Evolutionary conservation across 2,888 invertebrate genomes (phyloP).

Genomic region (Gordius sp.): DNA sequence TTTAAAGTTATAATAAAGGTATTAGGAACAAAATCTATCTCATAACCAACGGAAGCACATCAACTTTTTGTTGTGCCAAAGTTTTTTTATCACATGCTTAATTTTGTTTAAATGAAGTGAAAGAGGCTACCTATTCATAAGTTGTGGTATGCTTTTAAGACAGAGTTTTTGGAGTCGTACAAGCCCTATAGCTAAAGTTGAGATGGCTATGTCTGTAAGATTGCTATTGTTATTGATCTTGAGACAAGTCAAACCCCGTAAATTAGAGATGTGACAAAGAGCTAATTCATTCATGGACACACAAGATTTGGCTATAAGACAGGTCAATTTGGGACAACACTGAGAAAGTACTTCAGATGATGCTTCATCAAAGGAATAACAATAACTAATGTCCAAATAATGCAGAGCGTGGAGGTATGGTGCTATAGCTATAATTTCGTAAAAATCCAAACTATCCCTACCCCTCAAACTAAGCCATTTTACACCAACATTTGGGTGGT

Average conservation of each 20-base stretch:
- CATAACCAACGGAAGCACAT: no score
- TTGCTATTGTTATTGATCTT: not conserved
- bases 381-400: not conserved
- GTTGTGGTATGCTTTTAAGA: no score
- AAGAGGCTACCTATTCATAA: no score
- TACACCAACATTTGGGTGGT: not conserved
- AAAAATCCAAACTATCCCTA: not conserved
- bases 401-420: not conserved
- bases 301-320: slow-evolving; percentile 3
- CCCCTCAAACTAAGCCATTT: not conserved
- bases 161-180: not conserved
- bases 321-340: not conserved
- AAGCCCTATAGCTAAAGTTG: not conserved
- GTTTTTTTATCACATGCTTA: no score
- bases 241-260: not conserved
- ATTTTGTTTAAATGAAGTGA: no score
- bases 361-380: slow-evolving; percentile 7
- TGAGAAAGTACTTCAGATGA: not conserved
- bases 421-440: not conserved
- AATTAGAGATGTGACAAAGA: not conserved
- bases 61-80: no score
- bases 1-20: no score
- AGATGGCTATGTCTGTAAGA: not conserved
- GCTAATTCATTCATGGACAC: not conserved
- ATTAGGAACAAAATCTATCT: no score